phyloP scores from a whole-genome alignment of 2,888 invertebrate genomes.

The Rotaria magnacalcarata region DNA sequence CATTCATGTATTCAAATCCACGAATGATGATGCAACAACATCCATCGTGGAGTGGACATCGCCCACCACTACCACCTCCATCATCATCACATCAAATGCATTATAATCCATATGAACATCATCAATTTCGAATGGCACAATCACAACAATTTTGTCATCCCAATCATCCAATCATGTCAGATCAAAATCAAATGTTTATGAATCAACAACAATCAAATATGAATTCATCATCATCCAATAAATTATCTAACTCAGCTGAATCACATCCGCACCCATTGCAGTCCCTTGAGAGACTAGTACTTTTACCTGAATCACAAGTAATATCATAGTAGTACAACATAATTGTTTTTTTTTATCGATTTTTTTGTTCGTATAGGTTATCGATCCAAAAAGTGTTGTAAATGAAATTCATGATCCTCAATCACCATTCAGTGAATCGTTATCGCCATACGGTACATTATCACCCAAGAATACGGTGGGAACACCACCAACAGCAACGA shows the following conservation, averaged over 20 bases:
- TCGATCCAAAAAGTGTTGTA: slow-evolving; percentile 14
- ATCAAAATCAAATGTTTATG: not conserved
- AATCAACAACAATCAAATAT: not conserved
- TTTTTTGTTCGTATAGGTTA: not conserved
- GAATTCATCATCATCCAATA: not conserved
- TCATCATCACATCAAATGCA: slow-evolving; percentile 5
- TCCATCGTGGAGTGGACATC: not conserved
- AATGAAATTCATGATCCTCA: slow-evolving; percentile 36
- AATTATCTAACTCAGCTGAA: not conserved
- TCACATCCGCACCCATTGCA: slow-evolving; percentile 7
- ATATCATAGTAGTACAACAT: not conserved
- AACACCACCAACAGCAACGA: slow-evolving; percentile 3
- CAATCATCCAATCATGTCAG: not conserved
- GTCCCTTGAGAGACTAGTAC: slow-evolving; percentile 1
- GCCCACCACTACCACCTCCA: not conserved
- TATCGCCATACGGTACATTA: not conserved
- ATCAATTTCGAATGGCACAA: not conserved
- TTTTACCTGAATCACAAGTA: slow-evolving; percentile 32
- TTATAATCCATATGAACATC: slow-evolving; percentile 9
- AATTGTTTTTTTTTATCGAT: too few species aligned
- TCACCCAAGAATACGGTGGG: not conserved
- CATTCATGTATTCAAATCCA: not conserved
- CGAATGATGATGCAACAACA: slow-evolving; percentile 12
- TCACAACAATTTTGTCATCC: not conserved
- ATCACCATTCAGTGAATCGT: slow-evolving; percentile 24